Conservation (phyloP, 2,797 vertebrate species). For the Hybognathus amarus region DNA sequence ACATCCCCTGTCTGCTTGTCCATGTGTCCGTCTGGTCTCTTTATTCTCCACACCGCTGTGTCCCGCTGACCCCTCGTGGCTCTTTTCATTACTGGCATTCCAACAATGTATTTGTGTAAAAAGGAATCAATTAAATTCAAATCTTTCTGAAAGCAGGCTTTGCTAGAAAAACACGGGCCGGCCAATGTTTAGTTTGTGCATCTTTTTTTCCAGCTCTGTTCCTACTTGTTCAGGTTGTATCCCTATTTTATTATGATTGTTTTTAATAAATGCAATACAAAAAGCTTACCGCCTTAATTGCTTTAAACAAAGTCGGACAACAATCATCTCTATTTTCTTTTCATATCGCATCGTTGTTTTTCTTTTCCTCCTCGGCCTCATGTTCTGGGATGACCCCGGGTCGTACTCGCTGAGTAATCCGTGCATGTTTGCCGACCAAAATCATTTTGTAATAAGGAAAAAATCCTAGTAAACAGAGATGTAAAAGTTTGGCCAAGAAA, state of each 20-base stretch:
- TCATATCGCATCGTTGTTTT: conserved; percentile 59
- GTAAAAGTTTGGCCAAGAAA: conserved; percentile 42
- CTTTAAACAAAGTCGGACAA: conserved; percentile 46
- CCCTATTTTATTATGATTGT: not conserved
- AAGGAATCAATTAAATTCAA: conserved; percentile 84
- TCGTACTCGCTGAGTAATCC: conserved; percentile 50
- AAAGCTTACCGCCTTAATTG: conserved; percentile 61
- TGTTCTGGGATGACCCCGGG: conserved; percentile 26
- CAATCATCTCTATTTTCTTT: conserved; percentile 57
- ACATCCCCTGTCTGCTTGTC: conserved; percentile 46
- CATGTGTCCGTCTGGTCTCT: conserved; percentile 70
- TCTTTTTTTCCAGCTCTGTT: conserved; percentile 28
- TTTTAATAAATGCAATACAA: conserved; percentile 39
- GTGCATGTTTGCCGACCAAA: conserved; percentile 54
- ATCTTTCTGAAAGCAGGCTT: conserved; percentile 73
- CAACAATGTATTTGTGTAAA: conserved; percentile 82
- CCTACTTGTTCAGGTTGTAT: conserved; percentile 8
- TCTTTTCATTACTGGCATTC: conserved; percentile 78
- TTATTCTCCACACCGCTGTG: conserved; percentile 50
- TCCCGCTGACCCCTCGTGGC: conserved; percentile 72
- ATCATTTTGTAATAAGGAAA: conserved; percentile 58
- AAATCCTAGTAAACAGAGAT: conserved; percentile 56
- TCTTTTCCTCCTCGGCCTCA: conserved; percentile 28
- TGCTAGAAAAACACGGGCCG: conserved; percentile 72
- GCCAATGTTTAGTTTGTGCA: conserved; percentile 64